Evolutionary conservation across 2,888 invertebrate species (phyloP), one percentile per base, ranked within the genome.

Genomic region (Tetheella fluctuosa): DNA sequence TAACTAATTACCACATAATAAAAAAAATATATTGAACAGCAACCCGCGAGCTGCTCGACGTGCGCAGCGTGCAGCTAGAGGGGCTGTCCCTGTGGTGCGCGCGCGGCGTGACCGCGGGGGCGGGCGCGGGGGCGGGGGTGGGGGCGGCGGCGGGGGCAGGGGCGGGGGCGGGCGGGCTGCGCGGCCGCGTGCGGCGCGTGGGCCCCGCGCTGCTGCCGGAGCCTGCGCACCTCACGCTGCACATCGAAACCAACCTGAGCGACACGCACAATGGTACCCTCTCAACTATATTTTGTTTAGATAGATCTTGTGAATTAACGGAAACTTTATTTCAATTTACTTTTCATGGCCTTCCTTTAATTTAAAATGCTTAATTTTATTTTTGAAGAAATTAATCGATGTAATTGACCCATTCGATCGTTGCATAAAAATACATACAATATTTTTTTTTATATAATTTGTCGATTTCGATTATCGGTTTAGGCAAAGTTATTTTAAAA

Each of bases 221-320:
- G 78, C 97, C 97, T 71, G 97, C 98, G 70, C 95, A 96, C 69
- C 91, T 99, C 65, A 94, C 95, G 68, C 91, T 99, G 59, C 95
- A 96, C 80, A 94, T 98, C 12, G 97, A 98, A 83, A 94, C 96
- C 59, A 98, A 98, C 91, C 91, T 98, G 64, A 95, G 96, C 74
- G 94, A 94, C 55, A 87, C 90, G 54, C 94, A 94, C 70, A 91
- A 94, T 66, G 94, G 94, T 90, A 39, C 15, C n/a, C n/a, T 1
- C 13, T 2, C 1, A 37, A 13, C 5, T 8, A 30, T 7, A 8
- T 30, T n/a, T n/a, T n/a, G n/a, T n/a, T n/a, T n/a, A n/a, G n/a
- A n/a, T n/a, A n/a, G n/a, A n/a, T n/a, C n/a, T n/a, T n/a, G n/a
- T n/a, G n/a, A n/a, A n/a, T n/a, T n/a, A n/a, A n/a, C n/a, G n/a